Percentiles rank a stretch among this genome's conserved stretches.
Evolutionary conservation across 2,888 invertebrate species (phyloP).

Genomic region (Amiota minor): DNA sequence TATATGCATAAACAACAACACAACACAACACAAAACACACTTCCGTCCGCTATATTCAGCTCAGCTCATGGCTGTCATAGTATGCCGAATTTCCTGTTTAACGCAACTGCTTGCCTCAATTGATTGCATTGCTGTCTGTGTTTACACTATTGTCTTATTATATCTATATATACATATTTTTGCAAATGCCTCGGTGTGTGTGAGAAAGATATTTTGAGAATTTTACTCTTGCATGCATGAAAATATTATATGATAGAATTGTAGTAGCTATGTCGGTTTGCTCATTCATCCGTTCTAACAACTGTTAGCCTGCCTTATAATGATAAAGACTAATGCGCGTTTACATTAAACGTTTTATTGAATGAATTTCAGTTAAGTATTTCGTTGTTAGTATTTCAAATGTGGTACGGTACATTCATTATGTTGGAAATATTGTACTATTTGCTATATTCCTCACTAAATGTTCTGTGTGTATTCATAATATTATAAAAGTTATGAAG

Average conservation of each 20-base stretch:
- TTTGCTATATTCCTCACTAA: too few species aligned
- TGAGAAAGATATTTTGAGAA: not conserved
- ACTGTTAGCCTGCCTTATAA: not conserved
- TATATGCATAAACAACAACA: not conserved
- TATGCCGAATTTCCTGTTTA: too few species aligned
- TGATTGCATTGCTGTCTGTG: not conserved
- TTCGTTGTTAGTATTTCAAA: not conserved
- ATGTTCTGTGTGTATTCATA: too few species aligned
- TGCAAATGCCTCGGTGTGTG: not conserved
- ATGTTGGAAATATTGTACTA: too few species aligned
- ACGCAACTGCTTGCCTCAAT: not conserved
- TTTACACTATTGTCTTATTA: not conserved
- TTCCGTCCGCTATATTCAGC: not conserved
- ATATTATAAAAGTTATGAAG: too few species aligned
- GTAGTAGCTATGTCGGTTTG: too few species aligned
- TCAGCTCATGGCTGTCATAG: too few species aligned
- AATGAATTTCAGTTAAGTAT: conserved; percentile 3
- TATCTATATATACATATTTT: not conserved
- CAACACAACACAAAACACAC: not conserved
- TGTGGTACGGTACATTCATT: too few species aligned
- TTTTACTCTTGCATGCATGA: not conserved
- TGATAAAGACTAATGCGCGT: not conserved
- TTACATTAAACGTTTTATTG: not conserved
- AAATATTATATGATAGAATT: too few species aligned
- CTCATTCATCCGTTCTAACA: not conserved